Percentiles rank a stretch among this genome's conserved stretches.
Evolutionary conservation across 2,888 invertebrate species (phyloP).

Genomic region (Cyclophora punctaria): DNA sequence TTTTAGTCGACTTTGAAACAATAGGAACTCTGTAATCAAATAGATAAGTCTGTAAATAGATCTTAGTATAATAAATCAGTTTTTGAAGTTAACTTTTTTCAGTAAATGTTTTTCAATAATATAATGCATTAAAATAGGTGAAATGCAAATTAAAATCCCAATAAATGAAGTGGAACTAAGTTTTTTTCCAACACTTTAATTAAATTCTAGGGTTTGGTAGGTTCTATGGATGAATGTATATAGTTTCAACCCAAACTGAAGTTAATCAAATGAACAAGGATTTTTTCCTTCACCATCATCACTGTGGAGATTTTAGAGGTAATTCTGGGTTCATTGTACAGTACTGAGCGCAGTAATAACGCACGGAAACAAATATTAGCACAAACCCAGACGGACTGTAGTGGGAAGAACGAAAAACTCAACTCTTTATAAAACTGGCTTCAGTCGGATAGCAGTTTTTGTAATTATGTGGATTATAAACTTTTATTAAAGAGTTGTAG

Average conservation of each 20-base stretch:
- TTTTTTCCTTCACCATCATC: slow-evolving; percentile 8
- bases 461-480: slow-evolving; percentile 13
- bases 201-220: no score
- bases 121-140: no score
- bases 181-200: no score
- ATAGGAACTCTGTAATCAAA: no score
- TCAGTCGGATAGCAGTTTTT: slow-evolving; percentile 24
- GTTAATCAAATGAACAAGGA: not conserved
- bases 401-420: slow-evolving; percentile 36
- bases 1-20: no score
- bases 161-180: no score
- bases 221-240: no score
- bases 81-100: no score
- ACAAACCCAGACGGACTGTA: slow-evolving; percentile 51
- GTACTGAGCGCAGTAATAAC: slow-evolving; percentile 55
- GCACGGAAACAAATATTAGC: slow-evolving; percentile 67
- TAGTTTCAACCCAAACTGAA: slow-evolving; percentile 2
- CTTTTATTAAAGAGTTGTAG: slow-evolving; percentile 1
- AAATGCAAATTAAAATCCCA: no score
- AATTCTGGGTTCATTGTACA: slow-evolving; percentile 54
- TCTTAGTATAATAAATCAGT: no score
- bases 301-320: slow-evolving; percentile 30
- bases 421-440: slow-evolving; percentile 23
- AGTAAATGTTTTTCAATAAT: no score
- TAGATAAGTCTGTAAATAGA: no score